These are phyloP conservation scores for Drosophila pseudoobscura DNA, from an alignment of 1,140 invertebrate genomes.

Conservation along the genomic window DNA sequence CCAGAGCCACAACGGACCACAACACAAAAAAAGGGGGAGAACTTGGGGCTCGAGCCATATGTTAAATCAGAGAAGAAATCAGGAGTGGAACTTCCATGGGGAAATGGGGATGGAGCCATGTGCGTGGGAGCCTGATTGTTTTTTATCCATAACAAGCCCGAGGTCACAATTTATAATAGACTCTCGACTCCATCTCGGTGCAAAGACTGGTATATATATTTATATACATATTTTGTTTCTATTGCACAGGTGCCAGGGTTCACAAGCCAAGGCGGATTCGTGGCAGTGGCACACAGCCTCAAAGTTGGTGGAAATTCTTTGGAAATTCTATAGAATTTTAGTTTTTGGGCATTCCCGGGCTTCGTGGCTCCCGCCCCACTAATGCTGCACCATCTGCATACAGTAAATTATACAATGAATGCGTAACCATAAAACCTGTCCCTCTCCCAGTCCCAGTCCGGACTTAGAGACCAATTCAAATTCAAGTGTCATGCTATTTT, in stretches of 20 bases:
- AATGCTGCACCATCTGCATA: slow-evolving; percentile 57
- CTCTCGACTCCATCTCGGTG: slow-evolving; percentile 16
- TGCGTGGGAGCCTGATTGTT: slow-evolving; percentile 63
- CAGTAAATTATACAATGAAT: slow-evolving; percentile 71
- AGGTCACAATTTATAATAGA: slow-evolving; percentile 72
- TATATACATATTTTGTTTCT: slow-evolving; percentile 32
- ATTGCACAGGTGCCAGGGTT: slow-evolving; percentile 66
- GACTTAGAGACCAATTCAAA: slow-evolving; percentile 50
- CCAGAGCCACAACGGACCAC: not conserved
- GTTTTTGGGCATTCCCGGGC: slow-evolving; percentile 43
- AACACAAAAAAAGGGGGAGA: slow-evolving; percentile 25
- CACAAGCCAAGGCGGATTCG: slow-evolving; percentile 43
- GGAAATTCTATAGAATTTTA: slow-evolving; percentile 74
- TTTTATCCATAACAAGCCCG: slow-evolving; percentile 75
- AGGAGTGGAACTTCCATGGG: slow-evolving; percentile 16
- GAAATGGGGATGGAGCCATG: slow-evolving; percentile 5
- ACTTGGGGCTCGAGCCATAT: slow-evolving; percentile 42
- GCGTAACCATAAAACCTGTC: slow-evolving; percentile 76
- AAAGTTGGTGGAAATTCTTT: slow-evolving; percentile 48
- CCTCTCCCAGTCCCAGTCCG: slow-evolving; percentile 11
- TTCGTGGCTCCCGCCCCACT: slow-evolving; percentile 1
- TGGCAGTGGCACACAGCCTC: not conserved
- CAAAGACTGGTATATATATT: slow-evolving; percentile 5
- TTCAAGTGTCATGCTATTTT: slow-evolving; percentile 80
- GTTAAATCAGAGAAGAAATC: slow-evolving; percentile 59